These are phyloP conservation scores for Drosophila buzzatii DNA, from an alignment of 2,888 invertebrate genomes.

Conservation along the genomic window DNA sequence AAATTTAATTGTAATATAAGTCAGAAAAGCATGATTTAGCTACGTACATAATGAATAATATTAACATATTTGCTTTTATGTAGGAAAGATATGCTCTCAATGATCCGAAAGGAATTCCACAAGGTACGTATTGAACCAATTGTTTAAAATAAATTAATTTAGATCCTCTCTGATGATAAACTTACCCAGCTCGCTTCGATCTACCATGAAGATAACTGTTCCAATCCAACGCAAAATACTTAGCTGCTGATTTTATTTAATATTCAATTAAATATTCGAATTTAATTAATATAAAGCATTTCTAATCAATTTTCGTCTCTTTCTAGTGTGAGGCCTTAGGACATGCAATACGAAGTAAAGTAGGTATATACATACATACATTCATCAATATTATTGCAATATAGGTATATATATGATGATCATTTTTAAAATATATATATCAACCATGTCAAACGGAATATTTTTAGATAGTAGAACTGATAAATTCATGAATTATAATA, in stretches of 20 bases:
- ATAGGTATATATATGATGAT: conserved; percentile 8
- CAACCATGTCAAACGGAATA: conserved; percentile 2
- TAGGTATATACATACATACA: no score
- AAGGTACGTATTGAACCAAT: not conserved
- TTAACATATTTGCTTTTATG: not conserved
- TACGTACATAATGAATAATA: no score
- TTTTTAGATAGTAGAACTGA: conserved; percentile 24
- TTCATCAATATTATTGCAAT: no score
- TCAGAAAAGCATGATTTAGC: no score
- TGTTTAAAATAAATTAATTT: not conserved
- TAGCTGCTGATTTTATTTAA: conserved; percentile 19
- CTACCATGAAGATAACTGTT: conserved; percentile 74
- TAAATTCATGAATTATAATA: not conserved
- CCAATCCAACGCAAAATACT: conserved; percentile 51
- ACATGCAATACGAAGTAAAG: no score
- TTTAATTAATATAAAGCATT: no score
- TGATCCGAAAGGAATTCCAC: not conserved
- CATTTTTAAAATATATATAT: conserved; percentile 1
- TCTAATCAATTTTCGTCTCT: no score
- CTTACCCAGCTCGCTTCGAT: conserved; percentile 80
- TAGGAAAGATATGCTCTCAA: not conserved
- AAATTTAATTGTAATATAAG: not conserved
- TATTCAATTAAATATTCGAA: not conserved
- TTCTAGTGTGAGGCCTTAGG: no score
- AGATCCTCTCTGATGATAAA: conserved; percentile 49